phyloP scores from a whole-genome alignment of 35 echinoderm and acorn worm species.

The Chiridota heheva region DNA sequence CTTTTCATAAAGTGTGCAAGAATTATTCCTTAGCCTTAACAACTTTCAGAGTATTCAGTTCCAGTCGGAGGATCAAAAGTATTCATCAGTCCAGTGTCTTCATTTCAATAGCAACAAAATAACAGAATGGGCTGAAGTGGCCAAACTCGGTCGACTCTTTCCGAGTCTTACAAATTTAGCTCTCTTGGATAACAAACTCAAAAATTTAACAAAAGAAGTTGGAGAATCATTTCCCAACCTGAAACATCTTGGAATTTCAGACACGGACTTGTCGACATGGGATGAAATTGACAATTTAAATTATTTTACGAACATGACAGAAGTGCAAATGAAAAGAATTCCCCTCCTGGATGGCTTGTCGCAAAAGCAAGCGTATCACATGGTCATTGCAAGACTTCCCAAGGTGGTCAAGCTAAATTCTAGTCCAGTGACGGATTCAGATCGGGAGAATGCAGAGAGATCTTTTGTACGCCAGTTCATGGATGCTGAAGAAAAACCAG shows the following conservation, averaged over 20 bases:
- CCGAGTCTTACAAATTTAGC: conserved; percentile 9
- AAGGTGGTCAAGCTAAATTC: conserved; percentile 5
- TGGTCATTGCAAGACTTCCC: conserved; percentile 30
- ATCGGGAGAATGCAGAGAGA: conserved; percentile 27
- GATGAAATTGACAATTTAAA: conserved; percentile 40
- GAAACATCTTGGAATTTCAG: conserved; percentile 23
- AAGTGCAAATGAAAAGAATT: conserved; percentile 13
- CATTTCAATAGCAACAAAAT: conserved; percentile 33
- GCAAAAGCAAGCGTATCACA: conserved; percentile 3
- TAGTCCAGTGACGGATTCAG: conserved; percentile 11
- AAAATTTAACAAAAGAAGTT: conserved; percentile 10
- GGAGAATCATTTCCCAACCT: not conserved
- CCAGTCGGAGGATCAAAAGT: not conserved
- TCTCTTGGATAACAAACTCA: conserved; percentile 15
- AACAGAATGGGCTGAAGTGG: conserved; percentile 13
- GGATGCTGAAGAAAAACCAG: conserved; percentile 25
- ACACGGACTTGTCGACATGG: conserved; percentile 13
- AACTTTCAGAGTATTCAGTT: not conserved
- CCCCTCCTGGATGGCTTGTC: conserved; percentile 4
- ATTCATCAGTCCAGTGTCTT: not conserved
- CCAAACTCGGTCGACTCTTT: conserved; percentile 13
- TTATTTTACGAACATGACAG: conserved; percentile 1
- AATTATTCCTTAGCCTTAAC: conserved; percentile 27
- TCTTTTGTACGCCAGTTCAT: conserved; percentile 18
- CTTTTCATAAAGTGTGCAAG: not conserved